phyloP scores from a whole-genome alignment of 2,113 vertebrate genomes.

The Hippocampus abdominalis region DNA sequence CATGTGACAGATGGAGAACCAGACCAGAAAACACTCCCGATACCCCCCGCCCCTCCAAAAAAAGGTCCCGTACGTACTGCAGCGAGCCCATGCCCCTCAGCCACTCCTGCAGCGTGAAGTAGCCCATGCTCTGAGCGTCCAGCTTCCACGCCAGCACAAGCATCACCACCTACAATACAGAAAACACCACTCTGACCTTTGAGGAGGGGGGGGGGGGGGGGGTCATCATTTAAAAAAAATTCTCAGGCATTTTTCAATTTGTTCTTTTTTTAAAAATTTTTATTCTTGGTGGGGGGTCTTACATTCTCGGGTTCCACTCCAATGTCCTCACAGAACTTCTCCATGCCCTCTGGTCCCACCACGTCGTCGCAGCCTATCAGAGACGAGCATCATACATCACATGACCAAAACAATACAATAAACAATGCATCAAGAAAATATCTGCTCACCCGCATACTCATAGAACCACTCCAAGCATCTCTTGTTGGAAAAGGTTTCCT shows the following conservation, averaged over 20 bases:
- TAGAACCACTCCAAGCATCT: slow-evolving; percentile 99
- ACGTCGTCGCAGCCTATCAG: slow-evolving; percentile 86
- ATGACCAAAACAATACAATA: neutral
- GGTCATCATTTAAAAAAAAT: no score
- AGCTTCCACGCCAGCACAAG: slow-evolving; percentile 98
- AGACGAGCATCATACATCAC: slow-evolving; percentile 5
- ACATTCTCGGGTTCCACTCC: slow-evolving; percentile 98
- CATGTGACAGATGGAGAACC: slow-evolving; percentile 41
- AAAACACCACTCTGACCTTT: neutral
- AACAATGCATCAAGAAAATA: neutral
- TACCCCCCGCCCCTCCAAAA: neutral
- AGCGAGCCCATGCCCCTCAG: slow-evolving; percentile 96
- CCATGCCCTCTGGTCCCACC: slow-evolving; percentile 97
- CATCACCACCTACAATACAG: slow-evolving; percentile 87
- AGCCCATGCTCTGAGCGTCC: slow-evolving; percentile 98
- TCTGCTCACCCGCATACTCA: slow-evolving; percentile 88
- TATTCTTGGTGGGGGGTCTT: slow-evolving; percentile 39
- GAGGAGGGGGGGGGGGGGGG: no score
- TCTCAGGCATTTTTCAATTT: no score
- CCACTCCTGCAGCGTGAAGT: slow-evolving; percentile 98
- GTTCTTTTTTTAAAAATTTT: no score
- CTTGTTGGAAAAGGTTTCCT: slow-evolving; percentile 94
- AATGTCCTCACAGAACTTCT: slow-evolving; percentile 99
- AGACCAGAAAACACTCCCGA: neutral
- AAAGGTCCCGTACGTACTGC: slow-evolving; percentile 79